These are phyloP conservation scores for Catocala sponsa DNA, from an alignment of 2,888 invertebrate genomes.

Conservation along the genomic window DNA sequence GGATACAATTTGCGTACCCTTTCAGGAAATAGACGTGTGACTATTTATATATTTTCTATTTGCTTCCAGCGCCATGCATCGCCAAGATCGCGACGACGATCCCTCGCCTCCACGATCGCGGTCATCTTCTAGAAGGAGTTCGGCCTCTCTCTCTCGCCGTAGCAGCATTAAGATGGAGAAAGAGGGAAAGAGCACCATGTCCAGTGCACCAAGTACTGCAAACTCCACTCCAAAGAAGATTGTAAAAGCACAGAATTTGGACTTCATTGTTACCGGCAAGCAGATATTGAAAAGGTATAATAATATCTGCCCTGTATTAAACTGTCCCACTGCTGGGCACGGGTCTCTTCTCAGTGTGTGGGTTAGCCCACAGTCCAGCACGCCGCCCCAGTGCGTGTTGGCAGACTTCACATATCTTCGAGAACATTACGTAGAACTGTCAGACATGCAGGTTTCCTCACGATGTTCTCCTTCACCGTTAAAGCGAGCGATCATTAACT, in stretches of 20 bases:
- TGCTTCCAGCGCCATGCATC: conserved; percentile 41
- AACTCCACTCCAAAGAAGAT: conserved; percentile 70
- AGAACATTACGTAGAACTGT: too few relatives aligned
- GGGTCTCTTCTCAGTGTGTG: too few relatives aligned
- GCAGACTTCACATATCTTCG: too few relatives aligned
- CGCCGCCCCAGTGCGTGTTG: too few relatives aligned
- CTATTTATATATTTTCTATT: neutral
- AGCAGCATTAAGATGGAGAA: conserved; percentile 70
- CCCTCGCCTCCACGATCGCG: conserved; percentile 60
- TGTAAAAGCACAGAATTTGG: conserved; percentile 63
- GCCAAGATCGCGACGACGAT: conserved; percentile 58
- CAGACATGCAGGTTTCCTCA: too few relatives aligned
- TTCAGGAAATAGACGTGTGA: too few relatives aligned
- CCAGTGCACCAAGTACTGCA: conserved; percentile 52
- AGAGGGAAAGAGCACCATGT: conserved; percentile 45
- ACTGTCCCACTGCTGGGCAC: too few relatives aligned
- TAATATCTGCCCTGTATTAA: too few relatives aligned
- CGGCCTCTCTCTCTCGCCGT: conserved; percentile 66
- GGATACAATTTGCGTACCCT: too few relatives aligned
- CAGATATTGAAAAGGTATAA: conserved; percentile 72
- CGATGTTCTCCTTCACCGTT: too few relatives aligned
- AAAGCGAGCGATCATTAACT: too few relatives aligned
- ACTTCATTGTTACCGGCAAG: conserved; percentile 77
- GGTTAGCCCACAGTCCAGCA: too few relatives aligned
- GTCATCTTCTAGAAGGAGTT: conserved; percentile 70